These are phyloP conservation scores for Megathymus violae DNA, from an alignment of 1,140 invertebrate species.

Conservation along the genomic window DNA sequence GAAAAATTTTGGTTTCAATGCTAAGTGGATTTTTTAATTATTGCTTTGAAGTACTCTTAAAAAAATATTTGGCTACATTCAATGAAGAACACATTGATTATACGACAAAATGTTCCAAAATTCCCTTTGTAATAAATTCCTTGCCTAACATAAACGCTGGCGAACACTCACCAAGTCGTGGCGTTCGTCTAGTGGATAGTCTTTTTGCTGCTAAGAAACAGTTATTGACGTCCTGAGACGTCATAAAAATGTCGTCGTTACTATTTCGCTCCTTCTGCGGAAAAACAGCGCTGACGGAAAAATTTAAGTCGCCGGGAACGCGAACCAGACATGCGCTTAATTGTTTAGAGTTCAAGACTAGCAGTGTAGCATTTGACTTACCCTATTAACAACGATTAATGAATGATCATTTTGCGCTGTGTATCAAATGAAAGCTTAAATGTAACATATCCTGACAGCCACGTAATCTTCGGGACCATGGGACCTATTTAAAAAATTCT, in stretches of 20 bases:
- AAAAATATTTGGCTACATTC: neutral
- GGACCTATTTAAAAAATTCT: too few relatives aligned
- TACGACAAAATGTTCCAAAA: conserved; percentile 7
- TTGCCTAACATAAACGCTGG: conserved; percentile 7
- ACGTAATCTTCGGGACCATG: too few relatives aligned
- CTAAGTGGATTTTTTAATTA: too few relatives aligned
- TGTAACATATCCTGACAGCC: too few relatives aligned
- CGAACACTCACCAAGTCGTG: conserved; percentile 6
- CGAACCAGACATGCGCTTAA: conserved; percentile 11
- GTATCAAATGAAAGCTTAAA: too few relatives aligned
- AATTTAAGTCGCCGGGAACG: conserved; percentile 6
- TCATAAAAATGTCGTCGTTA: conserved; percentile 31
- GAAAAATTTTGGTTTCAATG: too few relatives aligned
- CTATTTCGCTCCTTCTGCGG: conserved; percentile 13
- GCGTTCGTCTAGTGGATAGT: conserved; percentile 18
- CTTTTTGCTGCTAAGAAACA: conserved; percentile 23
- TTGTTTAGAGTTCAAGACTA: conserved; percentile 10
- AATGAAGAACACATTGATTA: neutral
- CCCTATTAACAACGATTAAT: neutral
- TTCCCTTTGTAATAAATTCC: neutral
- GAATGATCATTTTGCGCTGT: too few relatives aligned
- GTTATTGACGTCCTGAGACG: conserved; percentile 33
- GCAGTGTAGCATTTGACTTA: neutral
- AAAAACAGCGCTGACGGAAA: conserved; percentile 16
- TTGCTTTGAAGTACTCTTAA: too few relatives aligned